Evolutionary conservation across 2,113 vertebrate genomes (phyloP), one percentile per base, ranked within the genome.

Genomic region (Columba livia): DNA sequence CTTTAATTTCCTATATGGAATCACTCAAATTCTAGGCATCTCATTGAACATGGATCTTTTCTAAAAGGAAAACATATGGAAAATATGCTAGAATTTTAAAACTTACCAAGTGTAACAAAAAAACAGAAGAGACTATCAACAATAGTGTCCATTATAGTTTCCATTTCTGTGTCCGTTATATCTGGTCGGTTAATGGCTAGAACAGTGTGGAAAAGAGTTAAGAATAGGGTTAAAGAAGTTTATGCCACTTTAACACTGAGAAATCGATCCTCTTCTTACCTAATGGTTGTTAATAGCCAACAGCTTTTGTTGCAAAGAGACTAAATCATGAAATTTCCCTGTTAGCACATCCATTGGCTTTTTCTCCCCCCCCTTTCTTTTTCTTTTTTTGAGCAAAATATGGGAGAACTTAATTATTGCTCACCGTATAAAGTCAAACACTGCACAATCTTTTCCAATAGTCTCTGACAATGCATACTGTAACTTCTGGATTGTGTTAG

Each of bases 71-170:
- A 56, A 60, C 48, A 60, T 36, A 86, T 0, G 10, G 31, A 89
- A 93, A 95, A 85, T 2, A 79, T 6, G 6, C 36, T 58, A 53
- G 62, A 82, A 83, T 69, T 80, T 85, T 62, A 71, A 91, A 75
- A 98, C 98, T 98, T 98, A 99, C 99, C 99, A 44, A 99, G 97
- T 66, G 99, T 99, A 96, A 99, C 99, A 96, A 99, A 99, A 97
- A 99, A 99, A 93, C 99, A 99, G 98, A 99, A 99, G 67, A 99
- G 99, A 81, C 99, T 99, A 96, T 99, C 99, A 94, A 99, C 99
- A 90, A 99, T 99, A 62, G 99, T 99, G 97, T 99, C 99, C 99
- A 99, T 99, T 96, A 99, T 99, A 61, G 98, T 98, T 96, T 99
- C 99, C 99, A 99, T 99, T 96, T 99, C 99, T 6, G 99, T 99